These are phyloP conservation scores for Trichoplusia ni DNA, from an alignment of 1,140 invertebrate genomes.

Conservation along the genomic window DNA sequence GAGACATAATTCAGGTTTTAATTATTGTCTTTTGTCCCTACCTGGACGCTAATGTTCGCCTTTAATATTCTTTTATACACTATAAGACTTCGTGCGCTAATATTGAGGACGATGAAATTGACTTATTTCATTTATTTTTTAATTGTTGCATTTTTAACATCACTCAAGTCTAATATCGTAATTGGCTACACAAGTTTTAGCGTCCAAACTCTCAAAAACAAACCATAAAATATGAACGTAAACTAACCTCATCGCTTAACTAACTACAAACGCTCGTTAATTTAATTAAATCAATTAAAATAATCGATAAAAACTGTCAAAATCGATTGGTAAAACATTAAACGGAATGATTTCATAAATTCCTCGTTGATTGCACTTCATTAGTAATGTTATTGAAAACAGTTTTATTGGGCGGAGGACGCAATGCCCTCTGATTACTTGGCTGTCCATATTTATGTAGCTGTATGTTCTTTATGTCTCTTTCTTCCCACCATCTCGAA, in stretches of 20 bases:
- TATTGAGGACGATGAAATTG: too few relatives aligned
- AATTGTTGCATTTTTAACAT: too few relatives aligned
- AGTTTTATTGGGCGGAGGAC: constrained; percentile 13
- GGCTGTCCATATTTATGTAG: not conserved
- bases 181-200: too few relatives aligned
- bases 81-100: not conserved
- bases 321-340: constrained; percentile 11
- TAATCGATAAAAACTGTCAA: constrained; percentile 25
- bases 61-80: too few relatives aligned
- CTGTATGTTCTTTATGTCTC: too few relatives aligned
- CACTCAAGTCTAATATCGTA: too few relatives aligned
- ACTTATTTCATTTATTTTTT: too few relatives aligned
- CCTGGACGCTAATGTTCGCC: too few relatives aligned
- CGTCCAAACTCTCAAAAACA: not conserved
- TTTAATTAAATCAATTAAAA: constrained; percentile 25
- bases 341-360: constrained; percentile 17
- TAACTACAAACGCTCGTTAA: constrained; percentile 8
- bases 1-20: too few relatives aligned
- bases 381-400: constrained; percentile 3
- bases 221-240: constrained; percentile 1
- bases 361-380: constrained; percentile 15
- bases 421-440: not conserved
- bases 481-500: too few relatives aligned
- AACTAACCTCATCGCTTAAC: constrained; percentile 6
- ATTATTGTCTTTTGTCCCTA: too few relatives aligned